These are phyloP conservation scores for Stichodactyla helianthus DNA, from an alignment of 64 coral and sea anemone genomes.

Conservation along the genomic window DNA sequence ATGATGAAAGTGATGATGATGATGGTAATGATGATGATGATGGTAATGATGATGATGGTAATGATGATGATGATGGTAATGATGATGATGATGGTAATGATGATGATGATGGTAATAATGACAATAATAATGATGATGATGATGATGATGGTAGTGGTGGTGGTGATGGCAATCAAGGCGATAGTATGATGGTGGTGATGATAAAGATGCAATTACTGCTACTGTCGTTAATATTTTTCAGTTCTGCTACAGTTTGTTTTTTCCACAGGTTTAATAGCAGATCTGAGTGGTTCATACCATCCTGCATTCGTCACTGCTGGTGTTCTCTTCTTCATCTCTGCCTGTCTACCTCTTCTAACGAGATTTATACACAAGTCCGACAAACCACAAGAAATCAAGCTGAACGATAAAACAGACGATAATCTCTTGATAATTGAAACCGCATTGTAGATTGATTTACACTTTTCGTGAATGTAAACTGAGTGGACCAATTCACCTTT, in stretches of 20 bases:
- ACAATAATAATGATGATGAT: too few species aligned
- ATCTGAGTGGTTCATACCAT: neutral
- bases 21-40: too few species aligned
- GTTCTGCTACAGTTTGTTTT: neutral
- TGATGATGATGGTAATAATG: too few species aligned
- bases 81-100: too few species aligned
- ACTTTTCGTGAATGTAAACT: too few species aligned
- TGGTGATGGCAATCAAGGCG: neutral
- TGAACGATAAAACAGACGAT: neutral
- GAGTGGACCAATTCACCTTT: too few species aligned
- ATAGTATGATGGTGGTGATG: neutral
- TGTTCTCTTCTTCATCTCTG: neutral
- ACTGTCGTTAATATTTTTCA: neutral
- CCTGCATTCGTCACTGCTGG: slow-evolving; percentile 17
- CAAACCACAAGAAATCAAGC: neutral
- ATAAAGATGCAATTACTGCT: neutral
- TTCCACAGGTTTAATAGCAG: slow-evolving; percentile 1
- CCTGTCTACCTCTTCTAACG: neutral
- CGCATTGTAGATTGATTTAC: neutral
- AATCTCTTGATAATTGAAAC: neutral
- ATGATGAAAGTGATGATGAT: too few species aligned
- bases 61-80: too few species aligned
- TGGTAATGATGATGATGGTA: too few species aligned
- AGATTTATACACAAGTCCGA: neutral
- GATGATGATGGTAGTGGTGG: too few species aligned